Evolutionary conservation across 2,113 vertebrate genomes (phyloP), one percentile per base, ranked within the genome.

Genomic region (Tichodroma muraria): DNA sequence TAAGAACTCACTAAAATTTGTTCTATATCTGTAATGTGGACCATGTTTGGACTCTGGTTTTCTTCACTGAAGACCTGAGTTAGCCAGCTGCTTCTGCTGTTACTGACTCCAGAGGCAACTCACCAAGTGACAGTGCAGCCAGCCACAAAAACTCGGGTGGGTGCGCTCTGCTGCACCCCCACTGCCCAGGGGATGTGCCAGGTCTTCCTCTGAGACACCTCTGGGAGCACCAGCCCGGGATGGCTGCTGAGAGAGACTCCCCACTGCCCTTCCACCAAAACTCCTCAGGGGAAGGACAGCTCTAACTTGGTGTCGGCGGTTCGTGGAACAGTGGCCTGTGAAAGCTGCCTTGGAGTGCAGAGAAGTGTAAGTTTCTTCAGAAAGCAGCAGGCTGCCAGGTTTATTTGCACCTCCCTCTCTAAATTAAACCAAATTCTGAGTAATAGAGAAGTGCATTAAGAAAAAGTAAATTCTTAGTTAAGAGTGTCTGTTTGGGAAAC

Each of bases 221-320:
- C 13, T 1, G 10, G 35, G n/a, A 52, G 8, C 45, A 38, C 8
- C 31, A n/a, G 21, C 30, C 14, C 2, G 1, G 54, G 35, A 31
- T 6, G 24, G 72, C 37, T 37, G 57, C 30, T 8, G 44, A 69
- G 63, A 45, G 50, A 30, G 20, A 23, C 72, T 27, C 33, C 50
- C 59, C 7, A 4, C 20, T 25, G 49, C 40, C 8, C 45, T 52
- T 45, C 11, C 25, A 31, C 23, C 50, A 33, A 15, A 40, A 40
- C 30, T 17, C 7, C 15, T 15, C 80, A 24, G 52, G 22, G 49
- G 31, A 80, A 53, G 38, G 35, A 20, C 56, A 64, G 56, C 24
- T 60, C 38, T 14, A 5, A 18, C 37, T 57, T 69, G 0, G 1
- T 13, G 13, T 15, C 42, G n/a, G n/a, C 0, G 0, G 61, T 13